These are phyloP conservation scores for Amblyjoppa fuscipennis DNA, from an alignment of 2,888 invertebrate species.

Conservation along the genomic window DNA sequence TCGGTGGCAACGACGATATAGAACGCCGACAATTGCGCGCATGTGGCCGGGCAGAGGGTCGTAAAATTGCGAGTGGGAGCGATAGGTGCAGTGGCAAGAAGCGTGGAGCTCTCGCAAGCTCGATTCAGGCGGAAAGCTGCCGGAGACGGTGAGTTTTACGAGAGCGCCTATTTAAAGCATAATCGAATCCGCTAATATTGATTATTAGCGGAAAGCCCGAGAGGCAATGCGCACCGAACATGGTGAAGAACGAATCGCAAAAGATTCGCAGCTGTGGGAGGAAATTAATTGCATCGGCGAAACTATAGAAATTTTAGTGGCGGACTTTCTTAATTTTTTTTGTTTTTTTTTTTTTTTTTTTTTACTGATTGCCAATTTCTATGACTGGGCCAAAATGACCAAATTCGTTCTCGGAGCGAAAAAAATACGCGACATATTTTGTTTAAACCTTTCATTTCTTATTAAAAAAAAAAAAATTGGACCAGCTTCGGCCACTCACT, in stretches of 20 bases:
- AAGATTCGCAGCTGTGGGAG: background rate
- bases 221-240: conserved; percentile 39
- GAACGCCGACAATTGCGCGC: background rate
- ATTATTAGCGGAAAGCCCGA: conserved; percentile 71
- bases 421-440: too few relatives aligned
- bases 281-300: conserved; percentile 34
- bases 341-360: background rate
- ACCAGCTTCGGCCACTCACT: too few relatives aligned
- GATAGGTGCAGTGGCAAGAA: background rate
- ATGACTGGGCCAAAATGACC: background rate
- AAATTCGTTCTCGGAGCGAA: too few relatives aligned
- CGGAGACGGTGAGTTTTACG: conserved; percentile 68
- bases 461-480: too few relatives aligned
- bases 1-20: conserved; percentile 44
- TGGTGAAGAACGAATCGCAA: conserved; percentile 20
- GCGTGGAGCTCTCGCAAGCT: conserved; percentile 28
- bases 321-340: background rate
- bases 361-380: background rate
- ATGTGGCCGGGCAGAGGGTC: conserved; percentile 20
- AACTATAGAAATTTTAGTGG: conserved; percentile 1
- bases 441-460: too few relatives aligned
- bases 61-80: conserved; percentile 47
- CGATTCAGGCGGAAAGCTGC: conserved; percentile 30
- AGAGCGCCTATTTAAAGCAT: conserved; percentile 75
- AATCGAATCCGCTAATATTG: conserved; percentile 74